These are phyloP conservation scores for Mesitornis unicolor DNA, from an alignment of 2,113 vertebrate genomes.

Conservation along the genomic window DNA sequence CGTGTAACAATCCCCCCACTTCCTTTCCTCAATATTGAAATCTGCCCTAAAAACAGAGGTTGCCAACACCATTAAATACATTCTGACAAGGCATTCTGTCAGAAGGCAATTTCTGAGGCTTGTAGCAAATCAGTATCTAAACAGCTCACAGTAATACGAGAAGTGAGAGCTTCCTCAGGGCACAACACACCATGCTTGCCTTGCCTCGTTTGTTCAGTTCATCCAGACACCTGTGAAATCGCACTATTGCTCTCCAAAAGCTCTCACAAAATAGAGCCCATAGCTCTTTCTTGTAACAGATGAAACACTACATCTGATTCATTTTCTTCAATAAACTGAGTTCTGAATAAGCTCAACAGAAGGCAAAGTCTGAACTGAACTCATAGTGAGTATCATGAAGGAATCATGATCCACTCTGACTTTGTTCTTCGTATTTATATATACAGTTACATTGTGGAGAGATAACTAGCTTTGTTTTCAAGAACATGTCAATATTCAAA, in stretches of 20 bases:
- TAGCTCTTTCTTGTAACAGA: neutral
- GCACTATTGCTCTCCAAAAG: neutral
- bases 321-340: neutral
- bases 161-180: neutral
- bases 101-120: neutral
- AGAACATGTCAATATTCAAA: constrained; percentile 44
- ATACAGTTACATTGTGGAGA: neutral
- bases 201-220: neutral
- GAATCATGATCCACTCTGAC: neutral
- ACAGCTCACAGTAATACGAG: neutral
- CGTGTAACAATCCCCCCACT: neutral
- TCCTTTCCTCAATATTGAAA: neutral
- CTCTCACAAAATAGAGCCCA: neutral
- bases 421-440: neutral
- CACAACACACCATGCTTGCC: neutral
- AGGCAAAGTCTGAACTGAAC: neutral
- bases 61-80: neutral
- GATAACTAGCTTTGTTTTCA: neutral
- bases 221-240: neutral
- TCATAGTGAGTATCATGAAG: neutral
- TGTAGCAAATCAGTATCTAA: neutral
- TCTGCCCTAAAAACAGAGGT: neutral
- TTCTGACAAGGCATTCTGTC: neutral
- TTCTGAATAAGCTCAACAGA: neutral
- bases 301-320: neutral